Evolutionary conservation across 2,113 vertebrate species (phyloP).

Genomic region (Chinchilla lanigera): DNA sequence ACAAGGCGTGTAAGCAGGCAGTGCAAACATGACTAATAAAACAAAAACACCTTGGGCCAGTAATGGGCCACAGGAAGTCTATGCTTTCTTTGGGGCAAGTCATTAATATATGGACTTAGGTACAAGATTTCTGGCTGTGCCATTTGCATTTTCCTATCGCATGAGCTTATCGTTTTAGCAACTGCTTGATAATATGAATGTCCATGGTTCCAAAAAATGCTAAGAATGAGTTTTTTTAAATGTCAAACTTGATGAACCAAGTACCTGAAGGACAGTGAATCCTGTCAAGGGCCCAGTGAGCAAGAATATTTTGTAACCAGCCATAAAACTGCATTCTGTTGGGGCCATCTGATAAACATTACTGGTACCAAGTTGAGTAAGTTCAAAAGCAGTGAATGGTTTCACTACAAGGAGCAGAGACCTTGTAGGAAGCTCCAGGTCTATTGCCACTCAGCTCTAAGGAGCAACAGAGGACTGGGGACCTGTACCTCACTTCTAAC

Average conservation of each 20-base stretch:
- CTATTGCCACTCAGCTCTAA: background rate
- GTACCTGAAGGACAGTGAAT: background rate
- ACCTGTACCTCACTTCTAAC: accelerated
- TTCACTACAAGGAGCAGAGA: background rate
- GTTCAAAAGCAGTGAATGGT: background rate
- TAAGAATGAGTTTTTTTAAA: background rate
- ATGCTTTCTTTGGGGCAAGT: background rate
- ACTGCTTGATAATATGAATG: background rate
- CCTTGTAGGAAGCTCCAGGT: too few relatives aligned
- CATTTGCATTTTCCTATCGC: background rate
- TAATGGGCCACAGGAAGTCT: background rate
- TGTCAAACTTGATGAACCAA: background rate
- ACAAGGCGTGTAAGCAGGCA: background rate
- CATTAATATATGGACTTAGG: background rate
- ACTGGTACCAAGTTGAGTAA: background rate
- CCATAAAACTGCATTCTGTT: background rate
- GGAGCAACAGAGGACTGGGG: background rate
- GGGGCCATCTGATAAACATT: background rate
- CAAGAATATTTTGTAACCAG: background rate
- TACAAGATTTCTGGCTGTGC: background rate
- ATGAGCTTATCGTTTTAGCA: background rate
- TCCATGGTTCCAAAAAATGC: background rate
- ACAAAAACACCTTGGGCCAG: background rate
- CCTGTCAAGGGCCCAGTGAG: background rate
- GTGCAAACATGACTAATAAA: background rate